Percentiles rank a stretch among this genome's conserved stretches.
phyloP scores from a whole-genome alignment of 2,113 vertebrate species.

The Sinocyclocheilus anshuiensis region DNA sequence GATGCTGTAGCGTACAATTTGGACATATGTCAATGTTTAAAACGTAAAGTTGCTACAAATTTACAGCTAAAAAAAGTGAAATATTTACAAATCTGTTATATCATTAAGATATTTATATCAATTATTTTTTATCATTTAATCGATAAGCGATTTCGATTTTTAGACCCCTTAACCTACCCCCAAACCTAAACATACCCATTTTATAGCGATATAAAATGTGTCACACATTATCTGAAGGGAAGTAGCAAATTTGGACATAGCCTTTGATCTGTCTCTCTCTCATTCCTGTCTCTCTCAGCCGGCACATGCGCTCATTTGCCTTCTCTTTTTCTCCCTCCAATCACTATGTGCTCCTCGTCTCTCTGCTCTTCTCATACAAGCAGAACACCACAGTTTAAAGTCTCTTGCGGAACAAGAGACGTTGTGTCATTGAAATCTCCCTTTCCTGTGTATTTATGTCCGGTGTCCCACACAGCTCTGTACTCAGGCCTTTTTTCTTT shows the following conservation, averaged over 20 bases:
- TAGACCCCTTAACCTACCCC: no score
- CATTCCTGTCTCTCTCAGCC: slow-evolving; percentile 47
- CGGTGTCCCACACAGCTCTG: slow-evolving; percentile 61
- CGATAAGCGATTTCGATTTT: no score
- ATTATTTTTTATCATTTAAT: no score
- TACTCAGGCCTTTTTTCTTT: slow-evolving; percentile 60
- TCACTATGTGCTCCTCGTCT: slow-evolving; percentile 47
- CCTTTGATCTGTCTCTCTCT: slow-evolving; percentile 77
- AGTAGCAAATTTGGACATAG: slow-evolving; percentile 81
- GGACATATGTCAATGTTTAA: no score
- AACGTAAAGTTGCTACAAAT: no score
- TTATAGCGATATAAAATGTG: slow-evolving; percentile 60
- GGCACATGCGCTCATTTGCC: slow-evolving; percentile 56
- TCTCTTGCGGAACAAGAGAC: slow-evolving; percentile 25
- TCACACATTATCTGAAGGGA: slow-evolving; percentile 89
- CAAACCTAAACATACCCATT: no score
- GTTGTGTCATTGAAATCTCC: slow-evolving; percentile 49
- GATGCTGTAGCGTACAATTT: no score
- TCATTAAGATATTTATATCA: no score
- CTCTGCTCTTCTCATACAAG: slow-evolving; percentile 18
- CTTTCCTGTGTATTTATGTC: slow-evolving; percentile 55
- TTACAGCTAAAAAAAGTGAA: no score
- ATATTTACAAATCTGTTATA: no score
- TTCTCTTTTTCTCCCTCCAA: slow-evolving; percentile 51
- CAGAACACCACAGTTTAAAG: not conserved